Evolutionary conservation across 2,888 invertebrate species (phyloP).

Genomic region (Aelia acuminata): DNA sequence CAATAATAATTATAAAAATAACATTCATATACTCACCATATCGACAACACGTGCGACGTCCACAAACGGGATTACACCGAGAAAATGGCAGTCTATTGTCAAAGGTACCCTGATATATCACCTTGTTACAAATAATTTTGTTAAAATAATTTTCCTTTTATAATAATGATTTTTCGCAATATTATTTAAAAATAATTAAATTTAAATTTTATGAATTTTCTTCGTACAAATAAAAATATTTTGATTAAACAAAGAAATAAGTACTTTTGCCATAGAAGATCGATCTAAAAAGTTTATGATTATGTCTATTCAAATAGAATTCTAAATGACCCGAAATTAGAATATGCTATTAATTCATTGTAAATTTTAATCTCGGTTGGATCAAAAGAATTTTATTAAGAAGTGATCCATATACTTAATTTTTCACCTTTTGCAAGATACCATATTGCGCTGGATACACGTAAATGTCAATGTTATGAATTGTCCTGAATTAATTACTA

Average conservation of each 20-base stretch:
- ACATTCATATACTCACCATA: not conserved
- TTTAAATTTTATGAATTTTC: not conserved
- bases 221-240: not conserved
- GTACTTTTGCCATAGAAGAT: not conserved
- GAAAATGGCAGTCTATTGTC: not conserved
- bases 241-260: not conserved
- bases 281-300: not conserved
- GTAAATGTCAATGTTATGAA: no score
- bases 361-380: no score
- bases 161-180: not conserved
- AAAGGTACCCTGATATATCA: not conserved
- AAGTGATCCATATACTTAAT: no score
- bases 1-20: not conserved
- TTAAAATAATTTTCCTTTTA: not conserved
- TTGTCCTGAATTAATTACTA: no score
- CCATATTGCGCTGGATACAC: no score
- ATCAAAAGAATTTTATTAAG: no score
- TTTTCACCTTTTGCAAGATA: no score
- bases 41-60: constrained; percentile 31
- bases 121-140: not conserved
- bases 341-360: not conserved
- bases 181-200: not conserved
- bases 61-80: not conserved
- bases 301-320: not conserved
- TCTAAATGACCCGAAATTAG: not conserved